These are phyloP conservation scores for Andrena hattorfiana DNA, from an alignment of 2,888 invertebrate species.

Conservation along the genomic window DNA sequence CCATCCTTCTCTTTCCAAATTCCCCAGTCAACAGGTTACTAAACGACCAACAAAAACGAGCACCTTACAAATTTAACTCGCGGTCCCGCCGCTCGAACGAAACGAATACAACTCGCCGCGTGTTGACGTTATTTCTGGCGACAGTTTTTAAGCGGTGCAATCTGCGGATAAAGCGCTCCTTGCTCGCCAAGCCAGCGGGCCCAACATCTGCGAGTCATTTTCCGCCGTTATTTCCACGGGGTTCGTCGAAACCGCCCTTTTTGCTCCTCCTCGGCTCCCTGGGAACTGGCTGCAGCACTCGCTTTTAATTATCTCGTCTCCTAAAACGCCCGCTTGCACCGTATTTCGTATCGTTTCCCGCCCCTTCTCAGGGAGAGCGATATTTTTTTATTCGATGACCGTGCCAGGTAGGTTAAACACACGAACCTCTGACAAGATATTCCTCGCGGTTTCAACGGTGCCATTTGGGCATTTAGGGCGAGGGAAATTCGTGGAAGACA, in stretches of 20 bases:
- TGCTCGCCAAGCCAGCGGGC: slow-evolving; percentile 34
- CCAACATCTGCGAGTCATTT: slow-evolving; percentile 71
- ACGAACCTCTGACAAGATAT: too few relatives aligned
- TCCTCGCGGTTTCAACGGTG: too few relatives aligned
- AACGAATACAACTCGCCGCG: slow-evolving; percentile 55
- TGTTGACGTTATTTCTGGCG: slow-evolving; percentile 62
- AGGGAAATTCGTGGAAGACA: too few relatives aligned
- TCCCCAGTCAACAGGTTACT: slow-evolving; percentile 53
- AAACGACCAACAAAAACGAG: slow-evolving; percentile 39
- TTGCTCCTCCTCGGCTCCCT: slow-evolving; percentile 39
- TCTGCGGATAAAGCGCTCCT: slow-evolving; percentile 62
- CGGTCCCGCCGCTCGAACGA: slow-evolving; percentile 47
- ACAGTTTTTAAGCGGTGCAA: slow-evolving; percentile 65
- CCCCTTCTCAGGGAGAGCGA: neutral
- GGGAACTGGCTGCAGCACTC: slow-evolving; percentile 36
- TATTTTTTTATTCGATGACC: neutral
- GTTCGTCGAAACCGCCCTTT: slow-evolving; percentile 61
- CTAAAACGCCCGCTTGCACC: neutral
- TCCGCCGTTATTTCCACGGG: slow-evolving; percentile 65
- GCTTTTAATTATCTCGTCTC: slow-evolving; percentile 60
- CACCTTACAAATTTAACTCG: slow-evolving; percentile 57
- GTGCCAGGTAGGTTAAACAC: neutral
- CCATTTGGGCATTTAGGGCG: too few relatives aligned
- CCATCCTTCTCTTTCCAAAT: slow-evolving; percentile 15
- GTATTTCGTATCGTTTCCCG: neutral